Evolutionary conservation across 2,113 vertebrate genomes (phyloP).

Genomic region (Piaya cayana): DNA sequence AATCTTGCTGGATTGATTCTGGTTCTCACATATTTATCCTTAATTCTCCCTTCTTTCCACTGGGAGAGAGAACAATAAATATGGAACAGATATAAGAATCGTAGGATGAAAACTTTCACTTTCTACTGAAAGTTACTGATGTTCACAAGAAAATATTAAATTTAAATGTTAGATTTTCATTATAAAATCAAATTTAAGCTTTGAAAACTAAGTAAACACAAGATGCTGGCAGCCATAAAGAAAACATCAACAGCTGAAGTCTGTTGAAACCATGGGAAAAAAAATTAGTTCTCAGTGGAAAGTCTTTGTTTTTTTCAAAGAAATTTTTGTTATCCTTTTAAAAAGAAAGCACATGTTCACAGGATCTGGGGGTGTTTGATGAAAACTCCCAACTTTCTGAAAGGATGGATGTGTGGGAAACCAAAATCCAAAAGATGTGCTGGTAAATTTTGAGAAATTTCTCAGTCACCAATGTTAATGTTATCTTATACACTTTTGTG

Average conservation of each 20-base stretch:
- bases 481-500: neutral
- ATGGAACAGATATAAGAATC: neutral
- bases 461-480: neutral
- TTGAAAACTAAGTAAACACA: neutral
- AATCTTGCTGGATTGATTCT: neutral
- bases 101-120: neutral
- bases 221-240: neutral
- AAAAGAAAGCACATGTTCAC: neutral
- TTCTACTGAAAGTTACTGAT: neutral
- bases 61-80: neutral
- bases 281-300: neutral
- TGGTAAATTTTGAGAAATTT: neutral
- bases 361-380: neutral
- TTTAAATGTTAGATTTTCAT: neutral
- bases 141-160: neutral
- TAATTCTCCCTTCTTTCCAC: neutral
- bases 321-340: neutral
- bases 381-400: constrained; percentile 6
- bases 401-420: neutral
- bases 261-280: neutral
- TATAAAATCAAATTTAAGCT: neutral
- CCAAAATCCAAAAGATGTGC: neutral
- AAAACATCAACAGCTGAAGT: neutral
- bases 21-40: neutral
- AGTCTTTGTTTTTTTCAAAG: neutral